Evolutionary conservation across 2,888 invertebrate genomes (phyloP), one percentile per base, ranked within the genome.

Genomic region (Siphlonurus alternatus): DNA sequence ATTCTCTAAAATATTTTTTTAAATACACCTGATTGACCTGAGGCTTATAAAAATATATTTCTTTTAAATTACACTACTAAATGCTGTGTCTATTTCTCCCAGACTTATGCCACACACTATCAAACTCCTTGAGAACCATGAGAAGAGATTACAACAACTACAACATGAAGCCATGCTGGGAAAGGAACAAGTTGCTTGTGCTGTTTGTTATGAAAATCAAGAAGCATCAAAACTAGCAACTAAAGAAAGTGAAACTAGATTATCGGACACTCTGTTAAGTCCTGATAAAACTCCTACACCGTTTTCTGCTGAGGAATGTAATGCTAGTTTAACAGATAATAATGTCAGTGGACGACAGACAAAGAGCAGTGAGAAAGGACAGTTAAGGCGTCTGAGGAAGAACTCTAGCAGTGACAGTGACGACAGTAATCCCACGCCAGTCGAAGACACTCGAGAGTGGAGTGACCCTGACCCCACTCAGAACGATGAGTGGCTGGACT

Each of bases 401-500:
- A 5, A 38, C 15, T 38, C 38, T 15, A 38, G 38, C 15, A 38
- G 38, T 38, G 38, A 38, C 15, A 10, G 7, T 38, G 38, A 38
- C 15, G 38, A 38, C 15, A 38, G 38, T 38, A 38, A 38, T 38
- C 38, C 5, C 7, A 38, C 38, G 5, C 38, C 38, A 38, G 38
- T 38, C 5, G 38, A 38, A 38, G 38, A 5, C 5, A 38, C 7
- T 38, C 5, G 38, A 38, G 38, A 38, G 15, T 38, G 38, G 38
- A 38, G 38, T 38, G 38, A 38, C 15, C 38, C 38, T 38, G 15
- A 38, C 15, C 38, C 38, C 15, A 38, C 38, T 38, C 90, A 92
- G 74, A 83, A 88, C 68, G 91, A 92, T 67, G 92, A 93, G 75
- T 92, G 91, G 92, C 79, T 89, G 67, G 90, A 87, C 1, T 93